These are phyloP conservation scores for Mimachlamys varia DNA, from an alignment of 2,888 invertebrate species.

Conservation along the genomic window DNA sequence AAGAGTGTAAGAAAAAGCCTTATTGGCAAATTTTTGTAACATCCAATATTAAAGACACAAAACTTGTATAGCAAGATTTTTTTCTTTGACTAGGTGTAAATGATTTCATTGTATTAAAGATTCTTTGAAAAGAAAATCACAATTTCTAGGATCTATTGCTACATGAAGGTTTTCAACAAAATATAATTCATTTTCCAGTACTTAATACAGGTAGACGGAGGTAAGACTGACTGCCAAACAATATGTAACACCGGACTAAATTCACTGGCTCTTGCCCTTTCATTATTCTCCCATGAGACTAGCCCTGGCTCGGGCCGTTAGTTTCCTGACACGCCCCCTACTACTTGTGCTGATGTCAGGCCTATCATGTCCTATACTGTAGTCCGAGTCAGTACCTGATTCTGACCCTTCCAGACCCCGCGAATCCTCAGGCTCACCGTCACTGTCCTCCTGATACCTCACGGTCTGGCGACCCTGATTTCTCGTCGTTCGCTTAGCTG, in stretches of 20 bases:
- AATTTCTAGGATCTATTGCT: background rate
- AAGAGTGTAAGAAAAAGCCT: background rate
- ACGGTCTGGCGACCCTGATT: slow-evolving; percentile 80
- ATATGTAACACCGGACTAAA: slow-evolving; percentile 13
- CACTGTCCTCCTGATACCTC: slow-evolving; percentile 78
- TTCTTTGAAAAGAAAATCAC: background rate
- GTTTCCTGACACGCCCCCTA: slow-evolving; percentile 91
- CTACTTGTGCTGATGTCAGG: slow-evolving; percentile 85
- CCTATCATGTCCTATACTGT: slow-evolving; percentile 49
- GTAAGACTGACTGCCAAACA: too few relatives aligned
- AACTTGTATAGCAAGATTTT: background rate
- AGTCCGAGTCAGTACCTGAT: slow-evolving; percentile 42
- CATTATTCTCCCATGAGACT: slow-evolving; percentile 54
- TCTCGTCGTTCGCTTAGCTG: slow-evolving; percentile 67
- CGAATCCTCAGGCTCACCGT: slow-evolving; percentile 68
- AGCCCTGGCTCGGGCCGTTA: slow-evolving; percentile 84
- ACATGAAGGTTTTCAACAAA: background rate
- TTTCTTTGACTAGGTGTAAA: background rate
- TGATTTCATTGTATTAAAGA: background rate
- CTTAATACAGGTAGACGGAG: background rate
- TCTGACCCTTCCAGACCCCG: slow-evolving; percentile 59
- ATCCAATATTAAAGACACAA: too few relatives aligned
- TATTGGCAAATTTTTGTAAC: too few relatives aligned
- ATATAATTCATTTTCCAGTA: background rate
- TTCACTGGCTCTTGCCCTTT: background rate